Base-by-base conservation (phyloP, 2,797 vertebrate genomes). In the Notolabrus celidotus region DNA sequence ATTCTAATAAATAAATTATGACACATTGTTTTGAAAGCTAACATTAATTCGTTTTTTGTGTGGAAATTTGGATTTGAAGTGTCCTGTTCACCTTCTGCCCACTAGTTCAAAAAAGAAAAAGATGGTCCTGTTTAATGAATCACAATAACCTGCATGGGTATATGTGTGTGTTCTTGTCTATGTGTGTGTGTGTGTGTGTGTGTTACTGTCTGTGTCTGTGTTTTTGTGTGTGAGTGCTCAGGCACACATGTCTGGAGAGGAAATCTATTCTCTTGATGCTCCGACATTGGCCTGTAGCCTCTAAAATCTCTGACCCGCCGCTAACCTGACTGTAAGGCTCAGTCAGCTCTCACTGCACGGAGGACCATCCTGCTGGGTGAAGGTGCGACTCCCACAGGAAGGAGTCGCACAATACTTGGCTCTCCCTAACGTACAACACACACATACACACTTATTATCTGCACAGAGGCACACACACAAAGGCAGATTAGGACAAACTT, bases 371-470 rank as follows among this genome's bases (percentile, higher is more conserved):
- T 79, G 81, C 85, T 63, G 77, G 67, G 58, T 33, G 33, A 86
- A 81, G 88, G 83, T 87, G 84, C 66, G 86, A 85, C 82, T 89
- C 82, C 84, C 89, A 91, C 80, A 93, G 92, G 94, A 94, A 94
- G 82, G 75, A 80, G 80, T 77, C 58, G 71, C 80, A 94, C 93
- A 94, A 94, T 93, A 90, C 90, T 89, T 66, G 69, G 82, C 80
- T 85, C 80, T 81, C 76, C 85, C 88, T 77, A 72, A 87, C 71
- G 83, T 67, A 54, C 58, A 85, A 55, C 60, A 71, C 45, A 72
- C 53, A 74, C 39, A 74, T 27, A 31, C 47, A 50, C 49, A 51
- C 27, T 25, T 47, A 12, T 65, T 25, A 52, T 56, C 67, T 63
- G 61, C 63, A 51, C 49, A 54, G 56, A 79, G 61, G 58, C 36